Conservation (phyloP, 2,888 invertebrate species). For the Prosapia bicincta region DNA sequence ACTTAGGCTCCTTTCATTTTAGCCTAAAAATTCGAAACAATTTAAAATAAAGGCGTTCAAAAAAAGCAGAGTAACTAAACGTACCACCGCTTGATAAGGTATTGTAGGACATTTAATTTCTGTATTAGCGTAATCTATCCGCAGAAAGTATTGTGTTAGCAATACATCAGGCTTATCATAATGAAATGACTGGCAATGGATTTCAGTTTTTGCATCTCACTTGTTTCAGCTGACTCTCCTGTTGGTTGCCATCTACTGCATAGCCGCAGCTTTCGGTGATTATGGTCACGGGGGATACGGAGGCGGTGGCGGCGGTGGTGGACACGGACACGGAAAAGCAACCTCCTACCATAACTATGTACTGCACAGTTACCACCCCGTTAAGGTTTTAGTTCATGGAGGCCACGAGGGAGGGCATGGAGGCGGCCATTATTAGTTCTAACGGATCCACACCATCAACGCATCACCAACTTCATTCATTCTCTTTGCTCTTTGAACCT, state of each 20-base stretch:
- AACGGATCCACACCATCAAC: not conserved
- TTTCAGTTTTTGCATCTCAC: too few relatives aligned
- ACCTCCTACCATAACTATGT: constrained; percentile 27
- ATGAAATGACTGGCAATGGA: too few relatives aligned
- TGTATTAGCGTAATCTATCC: too few relatives aligned
- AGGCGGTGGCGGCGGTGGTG: constrained; percentile 14
- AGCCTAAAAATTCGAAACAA: too few relatives aligned
- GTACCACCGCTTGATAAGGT: too few relatives aligned
- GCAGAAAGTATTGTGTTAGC: too few relatives aligned
- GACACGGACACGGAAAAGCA: constrained; percentile 28
- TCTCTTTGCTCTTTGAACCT: not conserved
- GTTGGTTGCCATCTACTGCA: not conserved
- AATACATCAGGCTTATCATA: too few relatives aligned
- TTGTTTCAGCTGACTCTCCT: constrained; percentile 1
- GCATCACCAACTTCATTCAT: not conserved
- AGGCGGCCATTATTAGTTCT: constrained; percentile 8
- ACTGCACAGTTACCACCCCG: constrained; percentile 30
- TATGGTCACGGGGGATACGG: constrained; percentile 12
- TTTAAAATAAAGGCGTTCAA: too few relatives aligned
- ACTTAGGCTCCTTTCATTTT: too few relatives aligned
- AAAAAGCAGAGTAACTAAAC: too few relatives aligned
- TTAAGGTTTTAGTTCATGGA: constrained; percentile 17
- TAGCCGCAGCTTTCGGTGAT: not conserved
- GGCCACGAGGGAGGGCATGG: constrained; percentile 12
- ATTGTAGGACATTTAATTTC: too few relatives aligned